Conservation (phyloP, 2,797 vertebrate genomes). For the Neomorphus geoffroyi region DNA sequence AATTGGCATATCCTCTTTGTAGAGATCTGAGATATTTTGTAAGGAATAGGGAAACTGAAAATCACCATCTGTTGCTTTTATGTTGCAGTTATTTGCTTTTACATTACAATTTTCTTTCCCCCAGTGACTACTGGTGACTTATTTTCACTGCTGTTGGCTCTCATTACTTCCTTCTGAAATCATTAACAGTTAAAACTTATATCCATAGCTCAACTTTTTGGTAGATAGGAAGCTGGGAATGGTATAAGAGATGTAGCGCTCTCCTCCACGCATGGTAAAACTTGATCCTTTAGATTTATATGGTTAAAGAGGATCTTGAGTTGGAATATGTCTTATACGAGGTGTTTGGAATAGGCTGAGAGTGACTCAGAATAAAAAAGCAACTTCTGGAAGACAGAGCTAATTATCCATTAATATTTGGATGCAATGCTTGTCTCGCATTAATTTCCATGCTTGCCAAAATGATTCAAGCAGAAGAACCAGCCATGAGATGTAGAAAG, state of each 20-base stretch:
- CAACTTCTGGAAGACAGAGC: conserved; percentile 30
- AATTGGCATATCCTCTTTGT: not conserved
- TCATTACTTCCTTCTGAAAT: not conserved
- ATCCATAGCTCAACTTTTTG: not conserved
- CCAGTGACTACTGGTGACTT: not conserved
- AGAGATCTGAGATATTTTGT: not conserved
- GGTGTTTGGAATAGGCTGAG: conserved; percentile 1
- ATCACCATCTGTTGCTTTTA: not conserved
- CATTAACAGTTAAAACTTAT: not conserved
- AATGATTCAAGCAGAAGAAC: conserved; percentile 21
- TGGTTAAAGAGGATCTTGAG: not conserved
- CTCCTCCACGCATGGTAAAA: not conserved
- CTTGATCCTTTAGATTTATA: not conserved
- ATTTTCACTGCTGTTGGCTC: not conserved
- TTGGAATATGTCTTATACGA: not conserved
- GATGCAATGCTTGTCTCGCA: not conserved
- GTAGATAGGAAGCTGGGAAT: not conserved
- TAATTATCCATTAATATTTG: conserved; percentile 55
- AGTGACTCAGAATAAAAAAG: conserved; percentile 7
- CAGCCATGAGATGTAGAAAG: conserved; percentile 45
- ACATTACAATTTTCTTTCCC: not conserved
- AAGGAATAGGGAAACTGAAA: not conserved
- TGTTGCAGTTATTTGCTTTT: not conserved
- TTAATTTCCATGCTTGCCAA: conserved; percentile 57
- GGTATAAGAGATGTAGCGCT: not conserved